Evolutionary conservation across 2,113 vertebrate genomes (phyloP).

Genomic region (Columba livia): DNA sequence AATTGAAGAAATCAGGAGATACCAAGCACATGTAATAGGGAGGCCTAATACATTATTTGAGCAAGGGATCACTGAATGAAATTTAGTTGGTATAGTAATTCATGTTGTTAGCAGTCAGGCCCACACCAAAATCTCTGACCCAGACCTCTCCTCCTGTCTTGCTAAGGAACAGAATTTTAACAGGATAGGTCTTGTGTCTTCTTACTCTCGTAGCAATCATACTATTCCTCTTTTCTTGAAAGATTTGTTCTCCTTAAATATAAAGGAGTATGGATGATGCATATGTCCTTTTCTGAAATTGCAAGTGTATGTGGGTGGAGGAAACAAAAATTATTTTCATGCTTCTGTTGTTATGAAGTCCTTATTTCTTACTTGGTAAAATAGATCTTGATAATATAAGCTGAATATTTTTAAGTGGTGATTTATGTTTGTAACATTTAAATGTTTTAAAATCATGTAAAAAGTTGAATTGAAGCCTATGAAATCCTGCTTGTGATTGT

Average conservation of each 20-base stretch:
- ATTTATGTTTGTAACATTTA: constrained; percentile 78
- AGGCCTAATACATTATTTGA: constrained; percentile 19
- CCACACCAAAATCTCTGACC: constrained; percentile 10
- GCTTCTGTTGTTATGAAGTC: constrained; percentile 69
- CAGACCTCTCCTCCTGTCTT: constrained; percentile 17
- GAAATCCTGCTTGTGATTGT: constrained; percentile 56
- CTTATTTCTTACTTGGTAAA: constrained; percentile 71
- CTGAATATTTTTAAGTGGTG: constrained; percentile 69
- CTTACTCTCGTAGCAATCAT: constrained; percentile 49
- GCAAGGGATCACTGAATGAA: not conserved
- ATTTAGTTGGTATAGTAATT: constrained; percentile 13
- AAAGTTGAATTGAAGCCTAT: constrained; percentile 67
- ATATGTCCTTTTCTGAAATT: constrained; percentile 67
- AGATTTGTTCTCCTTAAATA: constrained; percentile 63
- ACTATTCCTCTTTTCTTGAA: constrained; percentile 64
- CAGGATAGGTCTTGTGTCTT: constrained; percentile 20
- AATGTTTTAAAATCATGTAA: constrained; percentile 73
- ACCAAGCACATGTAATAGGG: not conserved
- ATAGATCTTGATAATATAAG: constrained; percentile 70
- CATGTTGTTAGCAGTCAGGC: not conserved
- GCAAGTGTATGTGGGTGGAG: constrained; percentile 64
- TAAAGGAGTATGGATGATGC: constrained; percentile 60
- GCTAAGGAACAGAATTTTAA: constrained; percentile 13
- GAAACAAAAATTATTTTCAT: constrained; percentile 63
- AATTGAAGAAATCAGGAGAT: constrained; percentile 45